Evolutionary conservation across 2,888 invertebrate genomes (phyloP).

Genomic region (Drosophila merina): DNA sequence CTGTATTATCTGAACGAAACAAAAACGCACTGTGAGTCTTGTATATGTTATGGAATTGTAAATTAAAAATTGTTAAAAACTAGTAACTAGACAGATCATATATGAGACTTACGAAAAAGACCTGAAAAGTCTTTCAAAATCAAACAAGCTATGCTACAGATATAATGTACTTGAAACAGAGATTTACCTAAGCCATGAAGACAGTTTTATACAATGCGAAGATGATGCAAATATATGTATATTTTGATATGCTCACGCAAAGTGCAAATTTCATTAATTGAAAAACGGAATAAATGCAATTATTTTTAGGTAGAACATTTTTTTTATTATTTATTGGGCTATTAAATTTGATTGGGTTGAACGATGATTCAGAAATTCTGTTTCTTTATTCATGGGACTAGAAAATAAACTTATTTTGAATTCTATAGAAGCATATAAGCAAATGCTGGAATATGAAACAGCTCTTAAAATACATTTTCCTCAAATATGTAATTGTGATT

Average conservation of each 20-base stretch:
- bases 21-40: slow-evolving; percentile 34
- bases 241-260: slow-evolving; percentile 66
- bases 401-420: background rate
- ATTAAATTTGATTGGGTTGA: background rate
- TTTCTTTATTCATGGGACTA: background rate
- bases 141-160: slow-evolving; percentile 15
- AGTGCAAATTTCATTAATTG: slow-evolving; percentile 45
- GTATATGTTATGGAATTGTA: slow-evolving; percentile 30
- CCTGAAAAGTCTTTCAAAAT: slow-evolving; percentile 14
- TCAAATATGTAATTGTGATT: background rate
- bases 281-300: slow-evolving; percentile 40
- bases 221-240: slow-evolving; percentile 44
- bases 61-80: slow-evolving; percentile 29
- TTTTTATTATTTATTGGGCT: slow-evolving; percentile 2
- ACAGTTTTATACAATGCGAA: slow-evolving; percentile 52
- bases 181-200: slow-evolving; percentile 59
- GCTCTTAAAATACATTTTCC: too few relatives aligned
- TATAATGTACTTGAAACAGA: slow-evolving; percentile 16
- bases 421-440: too few relatives aligned
- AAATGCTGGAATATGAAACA: too few relatives aligned
- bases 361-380: background rate
- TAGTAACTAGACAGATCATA: slow-evolving; percentile 32
- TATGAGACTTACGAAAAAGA: slow-evolving; percentile 19
- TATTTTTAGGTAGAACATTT: slow-evolving; percentile 30
- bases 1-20: background rate